Base-by-base conservation (phyloP, 2,797 vertebrate species). In the Tarsius wallacei region DNA sequence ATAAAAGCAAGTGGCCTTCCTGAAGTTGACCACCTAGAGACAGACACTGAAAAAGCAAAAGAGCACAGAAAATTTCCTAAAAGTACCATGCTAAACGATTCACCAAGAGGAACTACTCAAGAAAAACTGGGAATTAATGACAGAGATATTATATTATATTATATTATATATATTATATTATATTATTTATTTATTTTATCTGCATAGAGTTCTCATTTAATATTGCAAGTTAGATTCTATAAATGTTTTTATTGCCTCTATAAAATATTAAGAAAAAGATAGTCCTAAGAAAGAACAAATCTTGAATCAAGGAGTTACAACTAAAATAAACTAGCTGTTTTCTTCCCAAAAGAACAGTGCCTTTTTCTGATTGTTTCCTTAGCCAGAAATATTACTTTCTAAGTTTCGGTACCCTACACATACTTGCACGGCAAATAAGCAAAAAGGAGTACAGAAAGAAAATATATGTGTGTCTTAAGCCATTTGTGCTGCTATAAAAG, bases 381-480 rank as follows among this genome's bases (percentile, higher is more conserved):
- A 87, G 33, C 2, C 2, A 42, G 21, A 83, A 76, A 87, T 70
- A 89, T 8, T 61, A 14, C 61, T 14, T 82, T 59, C 12, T n/a
- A 14, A 81, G 49, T 66, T 73, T 87, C 51, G 77, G 22, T 0
- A n/a, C 4, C 15, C 2, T 63, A 51, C 16, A 11, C 0, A 22
- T 13, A 16, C 28, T 73, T 74, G 5, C 59, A 64, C 0, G 13
- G 28, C 26, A 74, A 90, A 90, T 49, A 55, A 73, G 26, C 8
- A 66, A 51, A 31, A 76, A 70, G 31, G 15, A 74, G 12, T 51
- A 51, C 14, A 64, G 73, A 90, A 59, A 42, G 11, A 86, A 53
- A 0, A 13, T 0, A 26, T 42, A n/a, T 26, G n/a, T 16, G 8
- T 17, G 42, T 57, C 3, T 70, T 31, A 51, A 15, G 13, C 1